phyloP scores from a whole-genome alignment of 2,797 vertebrate genomes.

The Limosa lapponica region DNA sequence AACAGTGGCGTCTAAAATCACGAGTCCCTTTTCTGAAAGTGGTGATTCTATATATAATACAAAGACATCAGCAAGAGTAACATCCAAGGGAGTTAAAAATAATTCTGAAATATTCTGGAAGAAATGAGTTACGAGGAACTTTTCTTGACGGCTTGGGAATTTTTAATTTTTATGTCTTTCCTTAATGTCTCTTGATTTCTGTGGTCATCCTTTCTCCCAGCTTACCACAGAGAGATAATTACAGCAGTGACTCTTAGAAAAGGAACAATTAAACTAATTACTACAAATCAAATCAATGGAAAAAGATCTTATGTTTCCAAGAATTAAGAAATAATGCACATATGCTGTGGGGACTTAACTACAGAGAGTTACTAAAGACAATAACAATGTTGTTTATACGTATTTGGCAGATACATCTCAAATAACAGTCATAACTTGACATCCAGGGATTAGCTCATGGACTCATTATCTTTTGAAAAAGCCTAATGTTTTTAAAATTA shows the following conservation, averaged over 20 bases:
- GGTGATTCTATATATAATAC: neutral
- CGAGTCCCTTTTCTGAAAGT: neutral
- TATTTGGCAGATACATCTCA: neutral
- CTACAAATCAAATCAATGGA: neutral
- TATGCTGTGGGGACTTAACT: neutral
- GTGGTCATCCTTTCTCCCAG: neutral
- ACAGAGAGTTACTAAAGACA: neutral
- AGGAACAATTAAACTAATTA: constrained; percentile 7
- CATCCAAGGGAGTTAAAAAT: constrained; percentile 23
- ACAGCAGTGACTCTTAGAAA: neutral
- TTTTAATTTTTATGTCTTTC: neutral
- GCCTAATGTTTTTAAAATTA: constrained; percentile 2
- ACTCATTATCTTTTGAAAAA: neutral
- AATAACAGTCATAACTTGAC: neutral
- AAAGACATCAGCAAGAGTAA: neutral
- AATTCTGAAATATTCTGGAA: constrained; percentile 7
- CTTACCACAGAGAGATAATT: neutral
- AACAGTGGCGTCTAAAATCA: neutral
- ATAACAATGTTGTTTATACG: neutral
- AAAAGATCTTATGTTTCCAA: neutral
- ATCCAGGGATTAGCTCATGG: neutral
- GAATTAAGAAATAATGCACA: neutral
- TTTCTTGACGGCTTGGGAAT: neutral
- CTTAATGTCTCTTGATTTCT: neutral
- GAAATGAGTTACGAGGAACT: neutral